Percentiles rank a stretch among this genome's conserved stretches.
phyloP scores from a whole-genome alignment of 2,888 invertebrate genomes.

The Thymelicus lineola region DNA sequence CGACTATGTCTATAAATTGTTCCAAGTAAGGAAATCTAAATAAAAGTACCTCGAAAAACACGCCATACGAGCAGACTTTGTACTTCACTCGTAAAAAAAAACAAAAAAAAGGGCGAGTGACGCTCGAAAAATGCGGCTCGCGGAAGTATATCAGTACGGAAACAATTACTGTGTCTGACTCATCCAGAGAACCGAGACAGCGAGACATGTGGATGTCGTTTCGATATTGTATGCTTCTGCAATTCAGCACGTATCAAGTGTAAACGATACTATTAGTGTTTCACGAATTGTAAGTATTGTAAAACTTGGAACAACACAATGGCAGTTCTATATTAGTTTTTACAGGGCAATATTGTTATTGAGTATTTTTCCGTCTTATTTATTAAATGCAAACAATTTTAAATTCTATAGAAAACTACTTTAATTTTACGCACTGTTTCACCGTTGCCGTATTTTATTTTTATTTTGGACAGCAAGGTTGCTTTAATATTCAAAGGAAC shows the following conservation, averaged over 20 bases:
- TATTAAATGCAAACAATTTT: too few relatives aligned
- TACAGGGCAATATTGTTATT: neutral
- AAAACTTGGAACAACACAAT: neutral
- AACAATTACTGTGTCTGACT: constrained; percentile 36
- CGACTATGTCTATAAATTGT: constrained; percentile 51
- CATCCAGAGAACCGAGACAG: constrained; percentile 23
- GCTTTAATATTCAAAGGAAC: constrained; percentile 20
- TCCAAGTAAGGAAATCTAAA: constrained; percentile 40
- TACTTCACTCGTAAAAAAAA: constrained; percentile 35
- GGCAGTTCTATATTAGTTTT: neutral
- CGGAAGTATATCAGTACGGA: constrained; percentile 37
- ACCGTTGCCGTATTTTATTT: too few relatives aligned
- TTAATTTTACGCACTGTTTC: too few relatives aligned
- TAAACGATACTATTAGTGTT: neutral
- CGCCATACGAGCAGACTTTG: constrained; percentile 32
- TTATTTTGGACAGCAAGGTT: constrained; percentile 8
- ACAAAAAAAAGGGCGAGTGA: constrained; percentile 26
- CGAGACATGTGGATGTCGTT: constrained; percentile 24
- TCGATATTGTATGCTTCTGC: constrained; percentile 20
- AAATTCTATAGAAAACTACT: too few relatives aligned
- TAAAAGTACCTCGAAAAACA: constrained; percentile 34
- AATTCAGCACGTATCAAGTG: constrained; percentile 2
- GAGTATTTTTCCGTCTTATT: too few relatives aligned
- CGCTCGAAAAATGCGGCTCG: constrained; percentile 38
- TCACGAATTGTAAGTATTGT: neutral